Evolutionary conservation across 2,888 invertebrate genomes (phyloP), one percentile per base, ranked within the genome.

Genomic region (Dynastes tityus): DNA sequence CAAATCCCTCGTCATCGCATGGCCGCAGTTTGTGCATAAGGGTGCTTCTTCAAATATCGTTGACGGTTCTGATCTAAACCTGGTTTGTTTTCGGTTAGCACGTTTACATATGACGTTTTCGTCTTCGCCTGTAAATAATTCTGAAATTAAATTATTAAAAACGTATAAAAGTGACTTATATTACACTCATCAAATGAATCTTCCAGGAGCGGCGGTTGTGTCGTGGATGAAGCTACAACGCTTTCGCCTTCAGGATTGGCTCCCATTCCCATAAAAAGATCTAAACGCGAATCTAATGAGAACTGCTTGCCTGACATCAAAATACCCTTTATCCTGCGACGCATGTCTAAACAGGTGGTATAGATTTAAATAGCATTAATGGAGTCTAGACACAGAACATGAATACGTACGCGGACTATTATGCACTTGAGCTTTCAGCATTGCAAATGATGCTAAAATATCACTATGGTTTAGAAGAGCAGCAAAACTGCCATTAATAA

Each of bases 401-500:
- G 16, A 61, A 63, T 81, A 84, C 89, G 89, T 86, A 94, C 95
- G 94, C 88, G 95, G 95, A 85, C 95, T 95, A 82, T 95, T 94
- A 84, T 94, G 94, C 5, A 93, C 93, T 83, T 94, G 93, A 87
- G 94, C 91, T 83, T 94, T 92, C 40, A 95, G 88, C 85, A 92
- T 92, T 1, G 92, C 92, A 82, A 94, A 92, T 16, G 93, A 93
- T 13, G 92, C 92, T 81, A 95, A 90, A 5, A 93, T 91, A 84
- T 95, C 95, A 70, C 93, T 93, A 79, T 94, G 94, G 86, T 97
- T 97, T 84, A 96, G 96, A 80, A 97, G 95, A 37, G 97, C 97
- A 0, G 95, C 97, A 88, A 97, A 97, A 68, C 96, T 97, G 2
- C 97, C 97, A 84, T 98, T 97, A 2, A 98, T 97, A 73, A 98